These are phyloP conservation scores for Drosophila rubida DNA, from an alignment of 2,888 invertebrate species.

Conservation along the genomic window DNA sequence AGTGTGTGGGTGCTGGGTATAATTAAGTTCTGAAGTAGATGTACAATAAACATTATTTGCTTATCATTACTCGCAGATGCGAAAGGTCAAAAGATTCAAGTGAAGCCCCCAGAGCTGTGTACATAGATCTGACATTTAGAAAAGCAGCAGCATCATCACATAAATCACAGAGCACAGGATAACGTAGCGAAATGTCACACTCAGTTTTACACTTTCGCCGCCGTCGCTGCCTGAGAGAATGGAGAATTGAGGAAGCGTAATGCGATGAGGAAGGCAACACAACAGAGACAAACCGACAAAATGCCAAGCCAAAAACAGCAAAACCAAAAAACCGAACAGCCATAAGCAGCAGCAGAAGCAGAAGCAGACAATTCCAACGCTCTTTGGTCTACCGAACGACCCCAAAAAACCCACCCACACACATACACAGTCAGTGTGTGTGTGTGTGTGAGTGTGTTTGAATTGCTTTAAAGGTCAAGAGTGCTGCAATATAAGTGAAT, in stretches of 20 bases:
- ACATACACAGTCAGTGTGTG: slow-evolving; percentile 32
- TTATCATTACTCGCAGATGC: slow-evolving; percentile 24
- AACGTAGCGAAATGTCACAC: slow-evolving; percentile 67
- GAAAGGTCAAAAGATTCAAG: slow-evolving; percentile 51
- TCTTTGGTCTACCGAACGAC: slow-evolving; percentile 22
- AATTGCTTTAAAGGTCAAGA: slow-evolving; percentile 75
- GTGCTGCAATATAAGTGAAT: slow-evolving; percentile 56
- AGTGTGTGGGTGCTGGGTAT: background rate
- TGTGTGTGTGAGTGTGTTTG: too few species aligned
- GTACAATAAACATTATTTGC: slow-evolving; percentile 29
- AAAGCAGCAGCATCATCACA: slow-evolving; percentile 52
- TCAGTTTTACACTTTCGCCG: slow-evolving; percentile 56
- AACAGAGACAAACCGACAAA: slow-evolving; percentile 33
- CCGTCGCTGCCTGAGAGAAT: background rate
- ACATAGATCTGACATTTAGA: slow-evolving; percentile 49
- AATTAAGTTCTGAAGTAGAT: slow-evolving; percentile 18
- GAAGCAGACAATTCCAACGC: slow-evolving; percentile 54
- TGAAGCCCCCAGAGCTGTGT: slow-evolving; percentile 23
- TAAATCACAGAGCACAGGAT: slow-evolving; percentile 64
- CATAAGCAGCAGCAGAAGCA: slow-evolving; percentile 46
- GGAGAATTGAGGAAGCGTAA: background rate
- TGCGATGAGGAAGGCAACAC: background rate
- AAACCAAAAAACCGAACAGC: slow-evolving; percentile 39
- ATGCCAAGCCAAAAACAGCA: slow-evolving; percentile 34
- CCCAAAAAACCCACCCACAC: slow-evolving; percentile 43